These are phyloP conservation scores for Manduca sexta DNA, from an alignment of 1,140 invertebrate genomes.

Conservation along the genomic window DNA sequence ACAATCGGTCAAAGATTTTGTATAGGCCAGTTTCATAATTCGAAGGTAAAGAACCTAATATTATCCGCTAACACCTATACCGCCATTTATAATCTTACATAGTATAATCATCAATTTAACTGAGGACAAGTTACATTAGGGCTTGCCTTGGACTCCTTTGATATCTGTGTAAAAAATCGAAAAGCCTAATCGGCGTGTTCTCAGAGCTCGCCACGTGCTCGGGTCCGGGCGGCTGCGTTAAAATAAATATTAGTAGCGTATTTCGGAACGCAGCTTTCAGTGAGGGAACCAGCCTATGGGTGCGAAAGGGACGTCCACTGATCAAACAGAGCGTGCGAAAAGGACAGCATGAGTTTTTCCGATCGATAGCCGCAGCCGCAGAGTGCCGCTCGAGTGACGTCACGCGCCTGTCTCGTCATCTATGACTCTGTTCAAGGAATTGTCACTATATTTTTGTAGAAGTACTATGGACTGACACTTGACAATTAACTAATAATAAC, in stretches of 20 bases:
- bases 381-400: slow-evolving; percentile 65
- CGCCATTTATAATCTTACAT: no score
- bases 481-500: not conserved
- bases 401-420: slow-evolving; percentile 66
- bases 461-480: slow-evolving; percentile 24
- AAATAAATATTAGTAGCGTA: slow-evolving; percentile 73
- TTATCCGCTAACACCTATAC: no score
- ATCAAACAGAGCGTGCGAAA: slow-evolving; percentile 31
- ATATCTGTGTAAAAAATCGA: no score
- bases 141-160: no score
- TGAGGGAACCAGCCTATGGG: slow-evolving; percentile 27
- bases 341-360: slow-evolving; percentile 45
- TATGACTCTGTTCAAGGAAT: slow-evolving; percentile 62
- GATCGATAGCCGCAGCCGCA: slow-evolving; percentile 72
- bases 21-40: no score
- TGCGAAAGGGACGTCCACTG: slow-evolving; percentile 35
- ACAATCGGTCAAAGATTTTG: no score
- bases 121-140: no score
- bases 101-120: no score
- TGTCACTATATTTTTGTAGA: slow-evolving; percentile 56
- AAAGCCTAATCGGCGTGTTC: not conserved
- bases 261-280: slow-evolving; percentile 60
- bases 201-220: slow-evolving; percentile 54
- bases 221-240: slow-evolving; percentile 54
- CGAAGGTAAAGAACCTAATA: no score